These are phyloP conservation scores for Caenorhabditis doughertyi DNA, from an alignment of 2,888 invertebrate species.

Conservation along the genomic window DNA sequence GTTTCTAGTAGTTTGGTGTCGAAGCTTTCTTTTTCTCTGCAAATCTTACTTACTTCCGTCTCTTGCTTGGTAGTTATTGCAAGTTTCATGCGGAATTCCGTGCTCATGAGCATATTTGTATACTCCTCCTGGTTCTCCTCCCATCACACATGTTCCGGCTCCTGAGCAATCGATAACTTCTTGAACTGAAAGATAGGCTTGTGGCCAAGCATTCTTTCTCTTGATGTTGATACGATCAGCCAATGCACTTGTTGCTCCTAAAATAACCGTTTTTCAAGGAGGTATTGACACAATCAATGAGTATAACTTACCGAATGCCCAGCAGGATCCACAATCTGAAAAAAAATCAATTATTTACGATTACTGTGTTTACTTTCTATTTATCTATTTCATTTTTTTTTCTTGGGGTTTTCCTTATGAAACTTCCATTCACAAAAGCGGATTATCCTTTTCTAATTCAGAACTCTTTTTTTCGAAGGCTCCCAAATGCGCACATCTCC, in stretches of 20 bases:
- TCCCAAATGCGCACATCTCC: neutral
- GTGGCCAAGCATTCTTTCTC: conserved; percentile 84
- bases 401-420: neutral
- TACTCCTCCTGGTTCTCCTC: conserved; percentile 83
- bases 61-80: conserved; percentile 85
- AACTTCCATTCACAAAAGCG: neutral
- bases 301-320: conserved; percentile 84
- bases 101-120: conserved; percentile 84
- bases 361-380: too few species aligned
- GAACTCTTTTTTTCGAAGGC: neutral
- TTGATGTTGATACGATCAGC: conserved; percentile 85
- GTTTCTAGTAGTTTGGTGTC: conserved; percentile 23
- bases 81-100: conserved; percentile 85
- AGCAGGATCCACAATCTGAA: conserved; percentile 85
- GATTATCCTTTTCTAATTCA: neutral
- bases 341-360: conserved; percentile 20
- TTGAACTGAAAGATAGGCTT: conserved; percentile 84
- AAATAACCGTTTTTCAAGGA: conserved; percentile 14
- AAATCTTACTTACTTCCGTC: conserved; percentile 83
- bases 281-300: too few species aligned
- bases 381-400: too few species aligned
- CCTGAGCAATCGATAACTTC: conserved; percentile 84
- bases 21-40: neutral
- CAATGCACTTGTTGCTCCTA: conserved; percentile 84
- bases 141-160: conserved; percentile 84